Percentiles rank a stretch among this genome's conserved stretches.
These are phyloP conservation scores for Ditula angustiorana DNA, from an alignment of 2,888 invertebrate genomes.

Conservation along the genomic window DNA sequence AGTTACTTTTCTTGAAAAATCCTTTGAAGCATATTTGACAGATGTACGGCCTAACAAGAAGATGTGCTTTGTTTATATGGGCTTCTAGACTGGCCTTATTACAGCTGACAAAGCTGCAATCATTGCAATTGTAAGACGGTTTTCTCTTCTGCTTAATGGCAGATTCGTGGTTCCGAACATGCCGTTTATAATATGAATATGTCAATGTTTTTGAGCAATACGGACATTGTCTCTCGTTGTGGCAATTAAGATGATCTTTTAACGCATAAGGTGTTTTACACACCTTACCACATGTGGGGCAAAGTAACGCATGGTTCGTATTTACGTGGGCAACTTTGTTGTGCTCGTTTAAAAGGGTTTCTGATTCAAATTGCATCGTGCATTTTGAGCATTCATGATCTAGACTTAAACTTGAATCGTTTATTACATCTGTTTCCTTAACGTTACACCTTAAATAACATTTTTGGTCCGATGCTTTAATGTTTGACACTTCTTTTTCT, in stretches of 20 bases:
- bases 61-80: constrained; percentile 64
- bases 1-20: constrained; percentile 64
- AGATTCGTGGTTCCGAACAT: constrained; percentile 51
- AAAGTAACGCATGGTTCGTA: constrained; percentile 48
- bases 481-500: constrained; percentile 45
- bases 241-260: constrained; percentile 53
- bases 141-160: constrained; percentile 45
- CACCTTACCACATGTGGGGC: constrained; percentile 56
- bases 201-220: constrained; percentile 57
- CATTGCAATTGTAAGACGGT: constrained; percentile 51
- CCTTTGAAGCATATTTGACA: constrained; percentile 63
- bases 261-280: constrained; percentile 48
- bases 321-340: constrained; percentile 42
- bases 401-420: constrained; percentile 22
- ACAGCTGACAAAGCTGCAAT: constrained; percentile 57
- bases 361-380: constrained; percentile 48
- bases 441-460: constrained; percentile 32
- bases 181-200: constrained; percentile 54
- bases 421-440: constrained; percentile 10
- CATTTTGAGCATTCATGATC: constrained; percentile 38
- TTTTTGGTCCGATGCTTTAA: constrained; percentile 33
- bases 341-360: constrained; percentile 45
- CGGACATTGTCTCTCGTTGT: constrained; percentile 55
- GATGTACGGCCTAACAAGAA: constrained; percentile 55
- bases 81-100: constrained; percentile 61